Base-by-base conservation (phyloP, 2,888 invertebrate genomes). In the Xylota sylvarum region DNA sequence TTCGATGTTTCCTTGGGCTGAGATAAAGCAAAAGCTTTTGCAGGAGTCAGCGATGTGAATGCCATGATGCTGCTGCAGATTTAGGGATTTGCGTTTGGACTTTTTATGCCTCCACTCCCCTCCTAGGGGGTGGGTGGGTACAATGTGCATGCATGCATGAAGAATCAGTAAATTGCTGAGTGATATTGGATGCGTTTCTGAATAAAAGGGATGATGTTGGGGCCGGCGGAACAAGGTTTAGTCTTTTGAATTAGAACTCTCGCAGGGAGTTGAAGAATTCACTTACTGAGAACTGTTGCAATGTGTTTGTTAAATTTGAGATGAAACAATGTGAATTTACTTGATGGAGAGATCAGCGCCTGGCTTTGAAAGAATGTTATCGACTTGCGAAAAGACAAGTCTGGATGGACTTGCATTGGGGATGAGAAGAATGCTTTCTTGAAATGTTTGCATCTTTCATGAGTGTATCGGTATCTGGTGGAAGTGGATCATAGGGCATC, bases 131-230 rank as follows among this genome's bases (percentile, higher is more conserved):
- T 43, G 62, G 72, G 60, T 70, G 19, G 55, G n/a, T n/a, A n/a
- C n/a, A 67, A 74, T 43, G 50, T 74, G 70, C 80, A 81, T 64
- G 81, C 76, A 86, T 86, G 85, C 81, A 86, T 82, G 82, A 86
- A 55, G 85, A 72, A 86, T 86, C 85, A 81, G 76, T 80, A 76
- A 81, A 85, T 77, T 86, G 81, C 76, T 81, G 81, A 76, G 85
- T 77, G 76, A 81, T 85, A 81, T 85, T 81, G 81, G 46, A 72
- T 85, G 81, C 81, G 82, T 19, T 23, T 55, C 19, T 30, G 17
- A 17, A 19, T 35, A 17, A 64, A 19, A 46, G 35, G 12, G 12
- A 17, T 43, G 27, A 40, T 30, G 48, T 56, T 14, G 30, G 55
- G 12, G 5, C 12, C 35, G 12, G 5, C 12, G 43, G 55, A 2